Evolutionary conservation across 2,113 vertebrate species (phyloP), one percentile per base, ranked within the genome.

Genomic region (Neotoma lepida): DNA sequence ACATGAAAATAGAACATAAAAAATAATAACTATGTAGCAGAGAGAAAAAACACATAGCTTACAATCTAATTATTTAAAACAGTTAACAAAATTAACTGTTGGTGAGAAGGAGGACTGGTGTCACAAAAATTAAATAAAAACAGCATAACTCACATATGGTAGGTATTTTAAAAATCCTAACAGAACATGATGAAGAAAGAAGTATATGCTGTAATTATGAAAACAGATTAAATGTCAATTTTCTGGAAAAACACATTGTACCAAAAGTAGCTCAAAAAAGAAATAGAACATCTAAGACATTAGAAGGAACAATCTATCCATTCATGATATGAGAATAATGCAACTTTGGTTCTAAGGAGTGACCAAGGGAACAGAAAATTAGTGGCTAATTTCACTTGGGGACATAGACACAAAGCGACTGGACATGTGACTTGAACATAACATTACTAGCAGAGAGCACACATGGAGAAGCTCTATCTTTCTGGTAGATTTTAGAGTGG

Each of bases 401-500:
- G 78, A 77, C 58, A 44, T 15, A 76, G 58, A 41, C 39, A 4
- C 22, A 88, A 86, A 61, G 44, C 41, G 56, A 49, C 4, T 39
- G 7, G n/a, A 61, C 14, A 7, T 63, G 39, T 12, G 39, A 13
- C 64, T 89, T 56, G 81, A 82, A 20, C 28, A 4, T 44, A 77
- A 14, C 73, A 77, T 89, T 80, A 80, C 95, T 89, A 89, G 84
- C 46, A 93, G 93, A 73, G 82, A 74, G 91, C 66, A 95, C 68
- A 22, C 46, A n/a, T 8, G 4, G 30, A 54, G 20, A 92, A 28
- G 6, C 8, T 68, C 81, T 9, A 22, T 77, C 41, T 66, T 85
- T n/a, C 0, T 24, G 24, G 54, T 28, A 41, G 18, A 39, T 44
- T 73, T 84, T 56, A 9, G n/a, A 85, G 13, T 7, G 6, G 13